These are phyloP conservation scores for Muschampia plurimacula DNA, from an alignment of 2,888 invertebrate species.

Conservation along the genomic window DNA sequence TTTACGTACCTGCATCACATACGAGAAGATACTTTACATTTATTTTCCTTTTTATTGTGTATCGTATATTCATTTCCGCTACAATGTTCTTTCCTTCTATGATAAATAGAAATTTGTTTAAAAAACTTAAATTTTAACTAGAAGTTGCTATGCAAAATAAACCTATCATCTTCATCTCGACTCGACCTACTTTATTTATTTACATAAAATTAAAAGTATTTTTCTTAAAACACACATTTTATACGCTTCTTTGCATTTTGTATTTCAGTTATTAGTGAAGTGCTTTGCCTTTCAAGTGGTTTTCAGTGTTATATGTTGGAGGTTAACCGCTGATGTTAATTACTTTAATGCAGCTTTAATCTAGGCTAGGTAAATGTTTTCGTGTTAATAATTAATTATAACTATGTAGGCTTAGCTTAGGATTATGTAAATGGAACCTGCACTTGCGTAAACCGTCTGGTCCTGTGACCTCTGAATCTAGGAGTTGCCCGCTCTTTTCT, in stretches of 20 bases:
- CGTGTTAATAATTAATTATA: not conserved
- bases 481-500: no score
- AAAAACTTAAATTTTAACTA: not conserved
- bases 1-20: not conserved
- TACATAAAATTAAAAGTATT: conserved; percentile 29
- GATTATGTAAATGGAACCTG: not conserved
- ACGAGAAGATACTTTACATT: not conserved
- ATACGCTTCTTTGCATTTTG: conserved; percentile 25
- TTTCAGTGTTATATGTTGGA: conserved; percentile 15
- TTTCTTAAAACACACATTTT: conserved; percentile 13
- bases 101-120: not conserved
- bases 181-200: conserved; percentile 23
- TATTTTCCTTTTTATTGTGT: not conserved
- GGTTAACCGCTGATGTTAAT: conserved; percentile 27
- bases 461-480: no score
- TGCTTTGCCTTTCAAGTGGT: conserved; percentile 32
- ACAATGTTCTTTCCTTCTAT: not conserved
- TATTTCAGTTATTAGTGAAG: conserved; percentile 24
- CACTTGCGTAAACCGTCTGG: no score
- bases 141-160: not conserved
- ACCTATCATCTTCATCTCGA: not conserved
- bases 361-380: conserved; percentile 5
- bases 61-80: not conserved
- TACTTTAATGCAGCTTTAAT: conserved; percentile 27
- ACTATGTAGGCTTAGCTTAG: not conserved